Conservation (phyloP, 2,113 vertebrate species). For the Gracilinanus agilis region DNA sequence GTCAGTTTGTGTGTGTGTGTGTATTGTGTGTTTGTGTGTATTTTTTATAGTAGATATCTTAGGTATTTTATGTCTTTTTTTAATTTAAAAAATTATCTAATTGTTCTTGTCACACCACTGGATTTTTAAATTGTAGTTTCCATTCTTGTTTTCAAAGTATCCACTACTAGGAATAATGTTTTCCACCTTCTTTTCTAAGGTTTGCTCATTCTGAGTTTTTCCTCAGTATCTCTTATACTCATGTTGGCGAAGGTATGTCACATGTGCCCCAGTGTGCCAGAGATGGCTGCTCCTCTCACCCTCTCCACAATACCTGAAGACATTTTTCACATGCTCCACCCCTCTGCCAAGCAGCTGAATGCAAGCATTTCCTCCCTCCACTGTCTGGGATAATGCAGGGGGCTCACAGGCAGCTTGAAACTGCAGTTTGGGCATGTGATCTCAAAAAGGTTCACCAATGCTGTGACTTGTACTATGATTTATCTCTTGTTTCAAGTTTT, state of each 20-base stretch:
- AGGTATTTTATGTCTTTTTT: not conserved
- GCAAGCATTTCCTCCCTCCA: too few species aligned
- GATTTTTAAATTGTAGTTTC: not conserved
- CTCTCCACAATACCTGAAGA: too few species aligned
- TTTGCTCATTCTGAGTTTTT: not conserved
- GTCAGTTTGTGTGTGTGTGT: not conserved
- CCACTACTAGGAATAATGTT: not conserved
- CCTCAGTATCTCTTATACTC: not conserved
- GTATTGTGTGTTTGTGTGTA: too few species aligned
- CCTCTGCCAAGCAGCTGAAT: too few species aligned
- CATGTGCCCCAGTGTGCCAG: too few species aligned
- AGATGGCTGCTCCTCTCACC: too few species aligned
- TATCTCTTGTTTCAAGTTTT: not conserved
- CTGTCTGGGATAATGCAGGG: too few species aligned
- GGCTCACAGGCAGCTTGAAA: too few species aligned
- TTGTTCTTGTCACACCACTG: not conserved
- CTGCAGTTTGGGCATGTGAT: too few species aligned
- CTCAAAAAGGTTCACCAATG: too few species aligned
- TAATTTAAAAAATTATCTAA: not conserved
- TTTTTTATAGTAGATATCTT: not conserved
- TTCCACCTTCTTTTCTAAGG: not conserved
- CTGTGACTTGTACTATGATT: not conserved
- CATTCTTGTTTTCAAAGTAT: not conserved
- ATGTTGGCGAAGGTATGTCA: too few species aligned
- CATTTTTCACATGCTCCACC: too few species aligned